Conservation (phyloP, 2,113 vertebrate species). For the Benitochromis conjunctus region DNA sequence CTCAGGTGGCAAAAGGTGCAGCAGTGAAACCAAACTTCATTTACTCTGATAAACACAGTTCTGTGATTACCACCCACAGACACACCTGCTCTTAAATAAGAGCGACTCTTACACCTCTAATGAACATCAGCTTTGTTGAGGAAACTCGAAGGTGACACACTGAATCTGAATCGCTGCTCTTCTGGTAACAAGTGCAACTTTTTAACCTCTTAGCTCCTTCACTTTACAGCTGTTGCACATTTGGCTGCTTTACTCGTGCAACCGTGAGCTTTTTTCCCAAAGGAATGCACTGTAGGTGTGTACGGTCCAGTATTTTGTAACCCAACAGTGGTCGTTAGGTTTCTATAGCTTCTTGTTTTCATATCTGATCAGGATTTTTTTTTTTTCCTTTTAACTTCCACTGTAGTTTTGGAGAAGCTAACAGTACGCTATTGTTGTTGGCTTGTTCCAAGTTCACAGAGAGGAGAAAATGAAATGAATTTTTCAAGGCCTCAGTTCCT, state of each 20-base stretch:
- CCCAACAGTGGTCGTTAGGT: not conserved
- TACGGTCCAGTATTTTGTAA: not conserved
- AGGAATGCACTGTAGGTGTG: not conserved
- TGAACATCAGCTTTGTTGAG: not conserved
- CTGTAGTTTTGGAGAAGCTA: not conserved
- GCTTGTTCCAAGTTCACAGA: not conserved
- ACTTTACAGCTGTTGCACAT: not conserved
- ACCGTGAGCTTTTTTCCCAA: not conserved
- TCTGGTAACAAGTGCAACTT: not conserved
- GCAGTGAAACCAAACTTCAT: not conserved
- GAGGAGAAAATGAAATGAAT: not conserved
- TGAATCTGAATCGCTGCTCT: not conserved
- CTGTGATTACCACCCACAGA: not conserved
- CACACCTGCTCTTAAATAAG: not conserved
- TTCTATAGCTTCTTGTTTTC: not conserved
- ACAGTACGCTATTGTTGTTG: not conserved
- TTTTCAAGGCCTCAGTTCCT: not conserved
- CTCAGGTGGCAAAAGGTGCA: not conserved
- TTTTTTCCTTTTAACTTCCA: not conserved
- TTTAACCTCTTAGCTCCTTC: not conserved
- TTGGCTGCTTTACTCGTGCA: not conserved
- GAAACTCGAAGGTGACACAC: not conserved
- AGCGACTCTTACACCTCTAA: not conserved
- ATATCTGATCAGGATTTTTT: not conserved
- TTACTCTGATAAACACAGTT: not conserved